Percentiles rank a stretch among this genome's conserved stretches.
Conservation (phyloP, 2,888 invertebrate genomes). For the Odontothrips loti region DNA sequence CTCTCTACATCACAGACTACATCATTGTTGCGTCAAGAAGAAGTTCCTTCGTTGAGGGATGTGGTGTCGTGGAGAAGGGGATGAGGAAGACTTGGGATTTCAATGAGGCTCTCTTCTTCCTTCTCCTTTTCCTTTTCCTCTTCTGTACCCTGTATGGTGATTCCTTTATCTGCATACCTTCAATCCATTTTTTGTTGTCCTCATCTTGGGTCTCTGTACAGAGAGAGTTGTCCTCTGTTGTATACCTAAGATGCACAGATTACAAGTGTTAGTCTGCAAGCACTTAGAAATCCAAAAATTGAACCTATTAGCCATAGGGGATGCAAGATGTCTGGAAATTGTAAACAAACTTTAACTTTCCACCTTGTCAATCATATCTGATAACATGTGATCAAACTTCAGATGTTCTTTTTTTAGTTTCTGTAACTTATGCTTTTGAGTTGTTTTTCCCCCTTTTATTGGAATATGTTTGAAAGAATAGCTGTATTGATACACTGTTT, state of each 20-base stretch:
- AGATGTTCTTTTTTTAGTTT: neutral
- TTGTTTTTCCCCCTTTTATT: neutral
- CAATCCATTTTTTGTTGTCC: neutral
- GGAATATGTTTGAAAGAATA: neutral
- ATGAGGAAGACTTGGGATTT: neutral
- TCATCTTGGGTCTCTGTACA: neutral
- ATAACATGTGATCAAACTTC: neutral
- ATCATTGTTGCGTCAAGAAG: neutral
- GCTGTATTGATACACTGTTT: neutral
- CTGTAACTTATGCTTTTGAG: neutral
- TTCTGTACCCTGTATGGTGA: neutral
- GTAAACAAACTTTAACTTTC: neutral
- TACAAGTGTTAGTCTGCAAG: neutral
- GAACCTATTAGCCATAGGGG: no score
- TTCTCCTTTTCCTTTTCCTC: neutral
- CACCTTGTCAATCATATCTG: neutral
- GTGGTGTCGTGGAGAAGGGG: neutral
- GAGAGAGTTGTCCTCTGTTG: neutral
- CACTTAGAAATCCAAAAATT: neutral
- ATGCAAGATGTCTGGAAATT: neutral
- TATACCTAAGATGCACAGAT: neutral
- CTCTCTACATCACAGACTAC: neutral
- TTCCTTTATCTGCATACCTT: neutral
- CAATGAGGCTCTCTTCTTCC: neutral
- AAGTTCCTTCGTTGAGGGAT: neutral